Evolutionary conservation across 2,797 vertebrate species (phyloP).

Genomic region (Lerista edwardsae): DNA sequence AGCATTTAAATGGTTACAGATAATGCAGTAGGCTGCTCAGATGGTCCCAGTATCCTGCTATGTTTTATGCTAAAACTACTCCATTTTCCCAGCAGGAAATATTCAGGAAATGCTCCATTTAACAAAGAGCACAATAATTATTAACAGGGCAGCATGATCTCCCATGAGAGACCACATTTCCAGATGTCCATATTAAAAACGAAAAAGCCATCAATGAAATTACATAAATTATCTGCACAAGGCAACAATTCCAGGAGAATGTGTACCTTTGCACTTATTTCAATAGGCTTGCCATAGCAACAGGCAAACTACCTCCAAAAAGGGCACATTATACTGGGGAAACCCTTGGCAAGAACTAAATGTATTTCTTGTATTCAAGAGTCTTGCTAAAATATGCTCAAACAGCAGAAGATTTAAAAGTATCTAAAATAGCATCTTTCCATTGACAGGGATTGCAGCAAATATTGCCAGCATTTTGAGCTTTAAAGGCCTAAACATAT

Average conservation of each 20-base stretch:
- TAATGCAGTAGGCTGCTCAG: constrained; percentile 2
- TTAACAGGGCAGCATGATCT: constrained; percentile 28
- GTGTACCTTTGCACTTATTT: not conserved
- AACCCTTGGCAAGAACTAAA: not conserved
- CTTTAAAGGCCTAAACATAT: not conserved
- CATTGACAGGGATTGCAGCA: too few relatives aligned
- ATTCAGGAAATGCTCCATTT: constrained; percentile 21
- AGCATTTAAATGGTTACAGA: constrained; percentile 20
- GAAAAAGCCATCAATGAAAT: not conserved
- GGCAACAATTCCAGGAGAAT: not conserved
- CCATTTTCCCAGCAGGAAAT: constrained; percentile 25
- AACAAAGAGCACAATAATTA: constrained; percentile 24
- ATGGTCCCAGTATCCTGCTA: not conserved
- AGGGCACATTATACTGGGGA: not conserved
- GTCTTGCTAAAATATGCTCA: not conserved
- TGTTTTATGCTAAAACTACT: constrained; percentile 14
- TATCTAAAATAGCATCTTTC: not conserved
- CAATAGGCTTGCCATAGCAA: not conserved
- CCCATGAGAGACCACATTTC: constrained; percentile 11
- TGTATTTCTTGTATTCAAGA: not conserved
- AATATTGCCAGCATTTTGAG: not conserved
- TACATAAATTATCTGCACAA: not conserved
- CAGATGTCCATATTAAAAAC: constrained; percentile 12
- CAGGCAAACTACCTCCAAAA: not conserved
- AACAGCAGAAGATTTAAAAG: not conserved